Evolutionary conservation across 2,113 vertebrate species (phyloP), one percentile per base, ranked within the genome.

Genomic region (Australoheros scitulus): DNA sequence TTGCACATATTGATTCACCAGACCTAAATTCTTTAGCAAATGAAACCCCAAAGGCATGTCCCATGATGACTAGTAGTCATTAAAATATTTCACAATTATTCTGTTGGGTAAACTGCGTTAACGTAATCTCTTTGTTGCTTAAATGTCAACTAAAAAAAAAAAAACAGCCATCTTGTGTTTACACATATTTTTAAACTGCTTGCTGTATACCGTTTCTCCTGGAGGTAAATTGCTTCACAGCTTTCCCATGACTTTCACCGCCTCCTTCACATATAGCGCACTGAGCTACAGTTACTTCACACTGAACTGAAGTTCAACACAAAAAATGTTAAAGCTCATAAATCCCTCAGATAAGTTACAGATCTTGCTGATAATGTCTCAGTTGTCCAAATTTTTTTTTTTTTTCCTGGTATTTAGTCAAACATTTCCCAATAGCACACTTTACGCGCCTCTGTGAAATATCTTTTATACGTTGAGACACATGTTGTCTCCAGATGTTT

Each of bases 401-500:
- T 34, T 70, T 20, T 7, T 0, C 58, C 61, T 57, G 68, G 77
- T 79, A 50, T 87, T 84, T 60, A 24, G 50, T 80, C 57, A 32
- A 64, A 82, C 74, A 55, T 77, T 77, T 89, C 85, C 81, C 74
- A 60, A 29, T 76, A 68, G 80, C 75, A 70, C 76, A 80, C 50
- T 76, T 79, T 61, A 57, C 10, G 65, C 57, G 29, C 83, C 76
- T 88, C 60, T 24, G 83, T 77, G 76, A 81, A 88, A 47, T 76
- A 79, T 87, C 70, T 72, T 87, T 87, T 80, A 52, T 57, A 26
- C 14, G 9, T 64, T 38, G 59, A 79, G 89, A 89, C 86, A 26
- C 93, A 93, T 90, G 92, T 89, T 93, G 88, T 80, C 81, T 90
- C 92, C 93, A 94, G 92, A 94, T 94, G 92, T 93, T 90, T 90